Evolutionary conservation across 2,797 vertebrate species (phyloP).

Genomic region (Pitangus sulphuratus): DNA sequence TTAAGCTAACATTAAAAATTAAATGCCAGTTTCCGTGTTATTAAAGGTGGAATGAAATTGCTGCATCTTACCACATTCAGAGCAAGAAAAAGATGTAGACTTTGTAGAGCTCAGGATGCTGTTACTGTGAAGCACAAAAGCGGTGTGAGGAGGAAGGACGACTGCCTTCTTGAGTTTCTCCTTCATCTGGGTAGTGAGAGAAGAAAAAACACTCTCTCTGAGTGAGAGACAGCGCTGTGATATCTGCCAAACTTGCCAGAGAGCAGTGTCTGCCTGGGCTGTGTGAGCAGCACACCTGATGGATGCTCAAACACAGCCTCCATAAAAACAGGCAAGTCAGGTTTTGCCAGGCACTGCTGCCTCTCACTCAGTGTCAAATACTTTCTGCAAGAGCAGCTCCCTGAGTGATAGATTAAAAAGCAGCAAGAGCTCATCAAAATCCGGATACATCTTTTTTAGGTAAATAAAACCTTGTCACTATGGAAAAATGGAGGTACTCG

Average conservation of each 20-base stretch:
- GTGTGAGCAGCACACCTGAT: background rate
- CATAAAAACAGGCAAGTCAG: background rate
- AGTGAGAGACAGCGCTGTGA: background rate
- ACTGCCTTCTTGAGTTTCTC: background rate
- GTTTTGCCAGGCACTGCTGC: background rate
- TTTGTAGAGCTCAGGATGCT: background rate
- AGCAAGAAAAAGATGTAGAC: background rate
- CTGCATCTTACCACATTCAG: background rate
- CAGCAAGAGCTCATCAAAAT: background rate
- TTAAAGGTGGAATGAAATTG: background rate
- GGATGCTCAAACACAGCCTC: background rate
- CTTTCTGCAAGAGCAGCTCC: background rate
- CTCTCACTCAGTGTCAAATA: background rate
- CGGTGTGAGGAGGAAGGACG: rapidly evolving
- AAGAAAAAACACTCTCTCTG: background rate
- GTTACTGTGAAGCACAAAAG: background rate
- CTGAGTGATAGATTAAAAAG: background rate
- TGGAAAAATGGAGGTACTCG: background rate
- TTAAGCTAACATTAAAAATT: slow-evolving; percentile 35
- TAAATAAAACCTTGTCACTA: background rate
- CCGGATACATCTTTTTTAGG: background rate
- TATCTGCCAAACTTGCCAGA: background rate
- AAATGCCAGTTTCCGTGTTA: background rate
- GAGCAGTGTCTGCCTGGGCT: background rate
- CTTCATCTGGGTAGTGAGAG: background rate